Percentiles rank a stretch among this genome's conserved stretches.
Conservation (phyloP, 2,113 vertebrate species). For the Murina feae region DNA sequence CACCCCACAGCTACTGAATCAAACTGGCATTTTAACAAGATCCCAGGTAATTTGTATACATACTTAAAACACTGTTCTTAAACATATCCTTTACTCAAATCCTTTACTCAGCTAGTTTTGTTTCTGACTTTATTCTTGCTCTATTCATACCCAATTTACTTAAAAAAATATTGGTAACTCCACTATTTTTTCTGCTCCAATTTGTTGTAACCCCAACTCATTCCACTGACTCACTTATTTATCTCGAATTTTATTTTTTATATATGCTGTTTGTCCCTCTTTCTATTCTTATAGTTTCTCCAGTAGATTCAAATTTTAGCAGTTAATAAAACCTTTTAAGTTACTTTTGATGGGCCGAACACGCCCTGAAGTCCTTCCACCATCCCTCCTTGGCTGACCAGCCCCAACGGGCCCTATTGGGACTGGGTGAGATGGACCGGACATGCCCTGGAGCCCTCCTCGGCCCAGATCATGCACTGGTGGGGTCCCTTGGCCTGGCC, state of each 20-base stretch:
- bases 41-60: not conserved
- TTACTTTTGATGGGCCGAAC: not conserved
- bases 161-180: not conserved
- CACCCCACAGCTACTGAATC: not conserved
- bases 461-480: no score
- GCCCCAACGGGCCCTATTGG: no score
- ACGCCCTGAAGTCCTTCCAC: no score
- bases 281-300: not conserved
- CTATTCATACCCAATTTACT: not conserved
- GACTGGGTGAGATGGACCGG: no score
- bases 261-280: not conserved
- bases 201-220: not conserved
- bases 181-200: not conserved
- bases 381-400: no score
- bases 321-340: not conserved
- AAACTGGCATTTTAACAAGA: constrained; percentile 17
- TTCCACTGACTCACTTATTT: not conserved
- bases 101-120: not conserved
- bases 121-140: not conserved
- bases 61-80: constrained; percentile 21
- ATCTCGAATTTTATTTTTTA: not conserved
- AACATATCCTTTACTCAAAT: not conserved
- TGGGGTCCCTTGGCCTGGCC: no score
- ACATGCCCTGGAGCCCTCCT: no score
- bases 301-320: not conserved